A percentile compares a stretch with the other conserved stretches of the same genome.
Conservation (phyloP, 1,140 invertebrate genomes). For the Capitella teleta region DNA sequence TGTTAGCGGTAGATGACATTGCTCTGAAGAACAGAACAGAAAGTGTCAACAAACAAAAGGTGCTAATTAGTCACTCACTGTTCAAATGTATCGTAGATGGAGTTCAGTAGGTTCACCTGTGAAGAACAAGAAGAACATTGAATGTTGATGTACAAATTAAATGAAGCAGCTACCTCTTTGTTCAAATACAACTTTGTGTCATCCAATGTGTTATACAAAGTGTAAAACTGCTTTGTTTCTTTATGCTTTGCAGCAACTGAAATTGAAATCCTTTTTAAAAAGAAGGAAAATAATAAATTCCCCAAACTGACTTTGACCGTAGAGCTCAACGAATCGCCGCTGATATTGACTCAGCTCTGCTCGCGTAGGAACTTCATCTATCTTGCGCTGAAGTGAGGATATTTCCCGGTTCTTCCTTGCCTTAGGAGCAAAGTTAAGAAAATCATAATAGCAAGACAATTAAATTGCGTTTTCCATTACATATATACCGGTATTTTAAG, state of each 20-base stretch:
- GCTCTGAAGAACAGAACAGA: conserved; percentile 30
- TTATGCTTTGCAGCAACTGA: conserved; percentile 74
- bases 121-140: conserved; percentile 9
- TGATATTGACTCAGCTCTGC: conserved; percentile 92
- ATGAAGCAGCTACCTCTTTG: conserved; percentile 63
- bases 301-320: conserved; percentile 64
- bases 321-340: conserved; percentile 84
- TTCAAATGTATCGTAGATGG: conserved; percentile 83
- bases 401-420: conserved; percentile 75
- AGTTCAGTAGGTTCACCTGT: conserved; percentile 64
- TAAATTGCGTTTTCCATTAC: no score
- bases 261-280: neutral
- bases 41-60: neutral
- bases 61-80: conserved; percentile 53
- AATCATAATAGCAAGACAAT: no score
- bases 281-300: neutral
- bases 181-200: conserved; percentile 82
- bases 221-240: conserved; percentile 95
- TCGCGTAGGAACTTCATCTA: conserved; percentile 82
- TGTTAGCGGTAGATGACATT: conserved; percentile 41
- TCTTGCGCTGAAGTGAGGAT: conserved; percentile 59
- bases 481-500: no score
- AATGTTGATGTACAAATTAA: neutral
- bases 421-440: no score
- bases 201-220: conserved; percentile 87